A percentile compares a stretch with the other conserved stretches of the same genome.
phyloP scores from a whole-genome alignment of 2,113 vertebrate genomes.

The Edolisoma coerulescens region DNA sequence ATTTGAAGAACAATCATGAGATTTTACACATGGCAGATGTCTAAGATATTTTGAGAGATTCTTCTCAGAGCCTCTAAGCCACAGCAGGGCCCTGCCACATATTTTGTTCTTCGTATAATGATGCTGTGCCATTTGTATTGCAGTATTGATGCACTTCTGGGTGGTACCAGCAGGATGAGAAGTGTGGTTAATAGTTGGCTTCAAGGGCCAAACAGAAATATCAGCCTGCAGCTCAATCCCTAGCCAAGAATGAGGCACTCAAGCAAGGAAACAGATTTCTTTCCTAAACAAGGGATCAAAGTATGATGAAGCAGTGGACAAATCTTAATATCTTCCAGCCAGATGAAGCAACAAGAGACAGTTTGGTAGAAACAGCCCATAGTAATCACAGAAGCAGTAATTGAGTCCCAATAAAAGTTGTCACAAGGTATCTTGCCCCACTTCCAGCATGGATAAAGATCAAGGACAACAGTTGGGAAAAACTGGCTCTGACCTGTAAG shows the following conservation, averaged over 20 bases:
- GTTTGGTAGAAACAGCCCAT: background rate
- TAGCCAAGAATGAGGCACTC: constrained; percentile 27
- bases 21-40: constrained; percentile 61
- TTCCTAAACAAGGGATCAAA: constrained; percentile 55
- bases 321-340: constrained; percentile 33
- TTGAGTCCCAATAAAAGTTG: background rate
- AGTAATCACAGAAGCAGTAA: background rate
- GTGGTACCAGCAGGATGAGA: constrained; percentile 53
- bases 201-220: constrained; percentile 49
- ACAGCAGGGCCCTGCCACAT: constrained; percentile 39
- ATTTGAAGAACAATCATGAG: constrained; percentile 47
- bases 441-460: constrained; percentile 1
- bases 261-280: constrained; percentile 12
- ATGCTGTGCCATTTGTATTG: constrained; percentile 9
- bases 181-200: constrained; percentile 42
- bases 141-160: constrained; percentile 34
- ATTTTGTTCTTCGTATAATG: constrained; percentile 30
- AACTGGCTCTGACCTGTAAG: constrained; percentile 3
- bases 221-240: constrained; percentile 6
- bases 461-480: background rate
- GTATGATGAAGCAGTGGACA: constrained; percentile 7
- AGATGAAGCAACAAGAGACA: constrained; percentile 23
- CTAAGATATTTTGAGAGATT: constrained; percentile 57
- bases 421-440: constrained; percentile 2
- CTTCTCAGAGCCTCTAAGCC: constrained; percentile 39